Evolutionary conservation across 1,140 invertebrate genomes (phyloP).

Genomic region (Bombus soroeensis): DNA sequence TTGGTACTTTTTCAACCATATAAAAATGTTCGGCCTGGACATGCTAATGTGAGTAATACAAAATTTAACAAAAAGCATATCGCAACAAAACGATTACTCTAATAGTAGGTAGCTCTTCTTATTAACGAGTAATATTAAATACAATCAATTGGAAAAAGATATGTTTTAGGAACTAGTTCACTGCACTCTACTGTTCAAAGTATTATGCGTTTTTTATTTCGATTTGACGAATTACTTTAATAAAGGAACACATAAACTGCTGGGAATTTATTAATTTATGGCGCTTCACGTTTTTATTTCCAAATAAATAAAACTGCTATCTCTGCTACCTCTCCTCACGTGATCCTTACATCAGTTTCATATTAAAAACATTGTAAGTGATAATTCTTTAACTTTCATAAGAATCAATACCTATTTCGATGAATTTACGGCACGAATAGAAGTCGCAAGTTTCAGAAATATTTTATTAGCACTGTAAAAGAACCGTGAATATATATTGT

Average conservation of each 20-base stretch:
- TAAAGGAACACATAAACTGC: too few species aligned
- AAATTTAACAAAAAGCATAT: background rate
- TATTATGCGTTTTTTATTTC: background rate
- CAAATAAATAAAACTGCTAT: too few species aligned
- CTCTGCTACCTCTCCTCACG: too few species aligned
- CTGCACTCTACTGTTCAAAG: background rate
- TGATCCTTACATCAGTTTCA: too few species aligned
- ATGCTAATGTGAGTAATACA: conserved; percentile 75
- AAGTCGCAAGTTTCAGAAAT: background rate
- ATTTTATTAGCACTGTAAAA: background rate
- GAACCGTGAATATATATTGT: background rate
- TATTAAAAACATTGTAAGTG: too few species aligned
- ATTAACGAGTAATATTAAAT: background rate
- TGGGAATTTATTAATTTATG: too few species aligned
- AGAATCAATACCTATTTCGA: background rate
- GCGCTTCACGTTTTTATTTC: too few species aligned
- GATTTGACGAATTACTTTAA: too few species aligned
- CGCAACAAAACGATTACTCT: background rate
- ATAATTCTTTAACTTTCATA: too few species aligned
- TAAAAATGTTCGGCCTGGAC: conserved; percentile 87
- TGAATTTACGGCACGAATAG: background rate
- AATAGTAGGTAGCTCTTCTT: background rate
- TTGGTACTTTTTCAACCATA: conserved; percentile 90
- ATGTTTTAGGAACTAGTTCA: background rate
- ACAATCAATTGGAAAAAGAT: background rate